A percentile compares a stretch with the other conserved stretches of the same genome.
These are phyloP conservation scores for Eupithecia inturbata DNA, from an alignment of 2,888 invertebrate genomes.

Conservation along the genomic window DNA sequence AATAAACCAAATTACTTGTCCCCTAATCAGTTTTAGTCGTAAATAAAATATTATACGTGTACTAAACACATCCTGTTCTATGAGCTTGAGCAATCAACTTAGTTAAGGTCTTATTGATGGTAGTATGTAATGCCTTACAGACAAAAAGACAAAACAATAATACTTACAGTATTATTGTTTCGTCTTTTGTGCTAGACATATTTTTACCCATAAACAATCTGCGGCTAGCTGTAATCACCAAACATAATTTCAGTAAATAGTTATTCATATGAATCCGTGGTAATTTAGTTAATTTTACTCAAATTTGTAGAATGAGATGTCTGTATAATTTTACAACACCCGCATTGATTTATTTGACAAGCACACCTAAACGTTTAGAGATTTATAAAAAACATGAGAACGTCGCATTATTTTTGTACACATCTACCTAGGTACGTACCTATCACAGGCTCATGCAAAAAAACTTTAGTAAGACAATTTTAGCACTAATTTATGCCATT, in stretches of 20 bases:
- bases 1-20: background rate
- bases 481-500: background rate
- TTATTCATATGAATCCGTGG: background rate
- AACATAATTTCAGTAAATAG: background rate
- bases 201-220: background rate
- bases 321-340: background rate
- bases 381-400: background rate
- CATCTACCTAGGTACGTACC: too few relatives aligned
- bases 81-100: background rate
- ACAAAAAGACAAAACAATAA: too few relatives aligned
- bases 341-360: background rate
- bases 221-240: background rate
- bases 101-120: background rate
- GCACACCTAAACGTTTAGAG: background rate
- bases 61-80: background rate
- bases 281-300: background rate
- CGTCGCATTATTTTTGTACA: too few relatives aligned
- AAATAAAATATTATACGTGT: background rate
- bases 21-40: background rate
- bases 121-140: background rate
- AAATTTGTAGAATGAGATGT: background rate
- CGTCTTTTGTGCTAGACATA: background rate
- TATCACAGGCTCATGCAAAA: background rate
- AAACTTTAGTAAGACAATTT: background rate
- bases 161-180: background rate